Conservation (phyloP, 2,113 vertebrate genomes). For the Chiloscyllium plagiosum region DNA sequence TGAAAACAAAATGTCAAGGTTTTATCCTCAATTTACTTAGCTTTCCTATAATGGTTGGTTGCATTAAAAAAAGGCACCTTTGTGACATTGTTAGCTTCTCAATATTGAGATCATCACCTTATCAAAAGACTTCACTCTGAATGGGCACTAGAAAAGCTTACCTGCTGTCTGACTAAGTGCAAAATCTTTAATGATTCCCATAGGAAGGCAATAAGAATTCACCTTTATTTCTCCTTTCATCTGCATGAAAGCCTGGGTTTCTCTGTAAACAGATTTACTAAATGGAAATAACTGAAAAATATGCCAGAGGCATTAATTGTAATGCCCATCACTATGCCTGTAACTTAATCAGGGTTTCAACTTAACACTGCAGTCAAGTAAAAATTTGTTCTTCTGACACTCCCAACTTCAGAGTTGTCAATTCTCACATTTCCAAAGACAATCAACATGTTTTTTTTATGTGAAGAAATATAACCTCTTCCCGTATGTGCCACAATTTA, state of each 20-base stretch:
- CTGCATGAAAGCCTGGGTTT: neutral
- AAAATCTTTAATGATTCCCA: neutral
- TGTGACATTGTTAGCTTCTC: neutral
- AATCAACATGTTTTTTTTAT: neutral
- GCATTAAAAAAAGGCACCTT: neutral
- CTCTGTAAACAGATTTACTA: slow-evolving; percentile 30
- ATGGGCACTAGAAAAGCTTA: neutral
- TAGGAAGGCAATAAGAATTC: neutral
- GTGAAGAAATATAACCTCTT: slow-evolving; percentile 28
- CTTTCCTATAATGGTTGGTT: neutral
- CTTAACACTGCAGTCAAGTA: slow-evolving; percentile 3
- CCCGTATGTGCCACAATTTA: neutral
- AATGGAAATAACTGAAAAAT: neutral
- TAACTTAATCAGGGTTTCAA: slow-evolving; percentile 3
- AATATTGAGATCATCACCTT: neutral
- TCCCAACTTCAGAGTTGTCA: slow-evolving; percentile 25
- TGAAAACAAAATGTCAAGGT: neutral
- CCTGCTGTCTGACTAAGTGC: neutral
- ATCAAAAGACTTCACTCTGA: neutral
- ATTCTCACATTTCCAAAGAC: slow-evolving; percentile 32
- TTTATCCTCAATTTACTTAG: neutral
- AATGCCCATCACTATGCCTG: slow-evolving; percentile 4
- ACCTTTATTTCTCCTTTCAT: slow-evolving; percentile 3
- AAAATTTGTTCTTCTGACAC: slow-evolving; percentile 24
- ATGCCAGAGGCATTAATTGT: neutral